Base-by-base conservation (phyloP, 2,888 invertebrate species). In the Erannis defoliaria region DNA sequence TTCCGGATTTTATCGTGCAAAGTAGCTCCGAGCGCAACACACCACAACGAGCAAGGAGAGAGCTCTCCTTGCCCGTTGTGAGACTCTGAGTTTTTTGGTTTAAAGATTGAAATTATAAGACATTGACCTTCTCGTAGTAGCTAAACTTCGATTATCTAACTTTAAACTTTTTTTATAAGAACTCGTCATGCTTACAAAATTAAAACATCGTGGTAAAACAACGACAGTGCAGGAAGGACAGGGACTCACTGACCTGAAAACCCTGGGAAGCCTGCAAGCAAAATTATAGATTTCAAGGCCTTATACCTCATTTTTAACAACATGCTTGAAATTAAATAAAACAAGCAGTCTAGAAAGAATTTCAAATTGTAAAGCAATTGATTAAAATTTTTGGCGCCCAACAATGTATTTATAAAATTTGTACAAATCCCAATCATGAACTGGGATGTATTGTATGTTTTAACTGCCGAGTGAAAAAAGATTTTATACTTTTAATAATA, bases 211-310 rank as follows among this genome's bases (percentile, higher is more conserved):
- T 51, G n/a, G 21, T 8, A 19, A 46, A 16, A 6, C 18, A 14
- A 42, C 23, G 21, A 50, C 35, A 54, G 61, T 66, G 53, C 51
- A 60, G 49, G 23, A 38, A 59, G 33, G 49, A n/a, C 46, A 26
- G 31, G 46, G 46, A 38, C 64, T 70, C 78, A 93, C 93, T 93
- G 80, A 93, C 93, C 93, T 92, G 93, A 93, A 87, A 93, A 93
- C 80, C 93, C 93, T 78, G 93, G 93, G 76, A 93, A 93, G 82
- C 93, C 93, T 93, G 93, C 70, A 93, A 93, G 85, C 84, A 89
- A 86, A 90, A 88, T 76, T 71, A 78, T 78, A 77, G 71, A 73
- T 77, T 67, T 86, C 78, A 84, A 79, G 82, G 82, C 80, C 76
- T 82, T 75, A 31, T 14, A 16, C 31, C 9, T 77, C 29, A 18